A percentile compares a stretch with the other conserved stretches of the same genome.
Evolutionary conservation across 2,888 invertebrate genomes (phyloP).

Genomic region (Orchesella flavescens): DNA sequence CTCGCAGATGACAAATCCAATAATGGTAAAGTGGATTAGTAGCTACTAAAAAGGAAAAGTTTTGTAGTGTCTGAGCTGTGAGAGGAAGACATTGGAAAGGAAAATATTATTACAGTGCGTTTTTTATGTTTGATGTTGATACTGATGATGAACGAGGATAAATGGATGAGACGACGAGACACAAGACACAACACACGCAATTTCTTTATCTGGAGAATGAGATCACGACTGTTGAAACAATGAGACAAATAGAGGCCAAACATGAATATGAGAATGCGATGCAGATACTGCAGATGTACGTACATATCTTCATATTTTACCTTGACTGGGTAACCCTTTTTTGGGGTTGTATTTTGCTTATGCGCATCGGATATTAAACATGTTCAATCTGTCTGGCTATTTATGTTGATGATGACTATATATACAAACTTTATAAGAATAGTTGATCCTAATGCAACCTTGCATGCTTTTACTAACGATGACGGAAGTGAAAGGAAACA

Average conservation of each 20-base stretch:
- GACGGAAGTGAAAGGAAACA: no score
- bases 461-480: no score
- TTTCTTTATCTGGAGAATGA: constrained; percentile 1
- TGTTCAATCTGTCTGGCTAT: no score
- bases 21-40: constrained; percentile 15
- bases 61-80: background rate
- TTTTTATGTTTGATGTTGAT: background rate
- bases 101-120: background rate
- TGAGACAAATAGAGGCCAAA: no score
- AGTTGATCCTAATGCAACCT: no score
- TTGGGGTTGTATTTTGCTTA: no score
- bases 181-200: background rate
- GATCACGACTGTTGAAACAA: background rate
- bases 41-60: background rate
- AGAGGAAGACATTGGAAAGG: background rate
- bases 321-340: no score
- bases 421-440: no score
- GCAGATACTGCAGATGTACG: constrained; percentile 11
- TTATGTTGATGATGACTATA: no score
- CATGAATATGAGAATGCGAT: background rate
- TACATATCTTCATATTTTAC: no score
- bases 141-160: background rate
- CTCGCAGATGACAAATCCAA: constrained; percentile 7
- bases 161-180: background rate
- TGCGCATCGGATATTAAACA: no score